These are phyloP conservation scores for Tipula vernalis DNA, from an alignment of 2,888 invertebrate genomes.

Conservation along the genomic window DNA sequence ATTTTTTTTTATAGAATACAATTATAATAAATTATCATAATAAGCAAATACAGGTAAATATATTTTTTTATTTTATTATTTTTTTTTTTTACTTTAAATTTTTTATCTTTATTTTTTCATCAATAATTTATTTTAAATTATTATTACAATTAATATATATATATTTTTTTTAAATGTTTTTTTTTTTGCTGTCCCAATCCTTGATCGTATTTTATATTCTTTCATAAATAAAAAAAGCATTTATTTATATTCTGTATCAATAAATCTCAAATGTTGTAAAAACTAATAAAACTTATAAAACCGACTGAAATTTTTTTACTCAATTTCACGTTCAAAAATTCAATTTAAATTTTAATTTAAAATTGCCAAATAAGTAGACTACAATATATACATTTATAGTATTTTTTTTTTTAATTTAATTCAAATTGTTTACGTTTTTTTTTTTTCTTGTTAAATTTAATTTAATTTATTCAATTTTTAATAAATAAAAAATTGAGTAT, in stretches of 20 bases:
- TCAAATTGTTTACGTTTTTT: background rate
- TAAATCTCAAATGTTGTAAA: background rate
- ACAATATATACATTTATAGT: conserved; percentile 4
- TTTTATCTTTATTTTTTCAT: background rate
- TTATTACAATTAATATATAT: background rate
- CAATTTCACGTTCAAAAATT: background rate
- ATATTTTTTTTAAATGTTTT: background rate
- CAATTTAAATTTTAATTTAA: background rate
- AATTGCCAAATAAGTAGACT: background rate
- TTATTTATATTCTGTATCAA: background rate
- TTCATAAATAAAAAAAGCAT: background rate
- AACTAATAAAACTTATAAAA: background rate
- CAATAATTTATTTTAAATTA: background rate
- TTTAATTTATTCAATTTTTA: background rate
- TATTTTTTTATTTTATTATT: conserved; percentile 4
- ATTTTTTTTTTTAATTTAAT: background rate
- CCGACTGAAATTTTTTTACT: background rate
- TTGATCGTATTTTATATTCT: background rate
- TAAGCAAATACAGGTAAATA: conserved; percentile 10
- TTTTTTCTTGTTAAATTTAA: background rate
- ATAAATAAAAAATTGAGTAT: background rate
- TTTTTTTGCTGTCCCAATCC: background rate
- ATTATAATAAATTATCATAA: conserved; percentile 9
- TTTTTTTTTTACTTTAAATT: background rate
- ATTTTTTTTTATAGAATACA: background rate